These are phyloP conservation scores for Helicoverpa armigera DNA, from an alignment of 1,140 invertebrate genomes.

Conservation along the genomic window DNA sequence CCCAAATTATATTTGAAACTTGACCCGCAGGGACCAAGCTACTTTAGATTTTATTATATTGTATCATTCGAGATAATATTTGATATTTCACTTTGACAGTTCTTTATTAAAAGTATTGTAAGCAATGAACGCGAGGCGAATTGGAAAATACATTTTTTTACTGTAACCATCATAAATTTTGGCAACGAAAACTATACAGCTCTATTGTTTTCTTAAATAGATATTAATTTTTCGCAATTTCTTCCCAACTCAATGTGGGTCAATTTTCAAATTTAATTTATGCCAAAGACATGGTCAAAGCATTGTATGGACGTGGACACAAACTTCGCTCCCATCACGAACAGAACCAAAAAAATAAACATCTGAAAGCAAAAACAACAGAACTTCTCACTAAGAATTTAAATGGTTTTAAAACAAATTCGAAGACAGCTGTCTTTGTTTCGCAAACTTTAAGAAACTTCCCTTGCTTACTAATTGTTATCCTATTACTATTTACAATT, in stretches of 20 bases:
- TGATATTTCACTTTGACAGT: background rate
- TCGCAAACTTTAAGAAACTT: conserved; percentile 48
- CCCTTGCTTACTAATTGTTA: conserved; percentile 28
- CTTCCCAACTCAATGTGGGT: too few relatives aligned
- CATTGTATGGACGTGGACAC: too few relatives aligned
- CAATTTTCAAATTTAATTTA: too few relatives aligned
- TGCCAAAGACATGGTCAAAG: too few relatives aligned
- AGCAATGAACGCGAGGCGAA: too few relatives aligned
- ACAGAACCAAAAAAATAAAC: background rate
- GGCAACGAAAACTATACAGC: too few relatives aligned
- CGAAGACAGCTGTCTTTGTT: conserved; percentile 18
- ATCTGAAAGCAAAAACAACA: background rate
- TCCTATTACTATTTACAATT: conserved; percentile 51
- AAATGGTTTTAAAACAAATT: conserved; percentile 46
- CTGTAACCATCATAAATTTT: too few relatives aligned
- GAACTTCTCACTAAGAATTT: background rate
- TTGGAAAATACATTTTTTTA: too few relatives aligned
- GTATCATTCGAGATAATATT: background rate
- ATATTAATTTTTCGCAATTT: too few relatives aligned
- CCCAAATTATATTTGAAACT: conserved; percentile 14
- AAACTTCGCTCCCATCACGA: too few relatives aligned
- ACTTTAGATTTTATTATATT: conserved; percentile 2
- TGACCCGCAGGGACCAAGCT: background rate
- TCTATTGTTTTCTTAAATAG: too few relatives aligned
- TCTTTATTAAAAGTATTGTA: background rate